Evolutionary conservation across 2,888 invertebrate genomes (phyloP).

Genomic region (Drosophila incognita): DNA sequence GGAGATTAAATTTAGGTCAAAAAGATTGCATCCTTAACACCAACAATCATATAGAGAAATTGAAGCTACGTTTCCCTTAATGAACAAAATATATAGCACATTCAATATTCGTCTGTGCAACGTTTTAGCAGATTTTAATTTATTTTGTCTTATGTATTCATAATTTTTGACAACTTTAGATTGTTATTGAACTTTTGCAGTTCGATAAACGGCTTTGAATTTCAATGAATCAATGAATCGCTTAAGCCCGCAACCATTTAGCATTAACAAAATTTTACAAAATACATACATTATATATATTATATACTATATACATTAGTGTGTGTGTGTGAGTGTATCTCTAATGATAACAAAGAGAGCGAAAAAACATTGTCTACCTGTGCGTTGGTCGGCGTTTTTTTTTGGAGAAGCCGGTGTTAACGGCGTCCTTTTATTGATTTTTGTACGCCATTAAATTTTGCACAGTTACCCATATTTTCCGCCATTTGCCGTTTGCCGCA

Average conservation of each 20-base stretch:
- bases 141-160: constrained; percentile 4
- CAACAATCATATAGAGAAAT: neutral
- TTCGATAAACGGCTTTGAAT: constrained; percentile 39
- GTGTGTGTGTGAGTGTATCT: neutral
- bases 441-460: constrained; percentile 81
- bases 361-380: constrained; percentile 39
- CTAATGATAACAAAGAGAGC: neutral
- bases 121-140: neutral
- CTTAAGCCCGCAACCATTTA: constrained; percentile 47
- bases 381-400: constrained; percentile 9
- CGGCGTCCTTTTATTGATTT: constrained; percentile 75
- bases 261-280: constrained; percentile 41
- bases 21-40: rapidly evolving
- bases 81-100: constrained; percentile 5
- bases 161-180: constrained; percentile 28
- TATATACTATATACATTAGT: neutral
- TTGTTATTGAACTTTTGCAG: constrained; percentile 46
- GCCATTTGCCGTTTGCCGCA: constrained; percentile 65
- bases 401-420: constrained; percentile 39
- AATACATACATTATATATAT: neutral
- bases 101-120: constrained; percentile 12
- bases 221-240: constrained; percentile 14
- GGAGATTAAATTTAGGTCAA: neutral
- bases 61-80: too few species aligned
- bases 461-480: constrained; percentile 82